Evolutionary conservation across 2,888 invertebrate species (phyloP).

Genomic region (Chrysomela aeneicollis): DNA sequence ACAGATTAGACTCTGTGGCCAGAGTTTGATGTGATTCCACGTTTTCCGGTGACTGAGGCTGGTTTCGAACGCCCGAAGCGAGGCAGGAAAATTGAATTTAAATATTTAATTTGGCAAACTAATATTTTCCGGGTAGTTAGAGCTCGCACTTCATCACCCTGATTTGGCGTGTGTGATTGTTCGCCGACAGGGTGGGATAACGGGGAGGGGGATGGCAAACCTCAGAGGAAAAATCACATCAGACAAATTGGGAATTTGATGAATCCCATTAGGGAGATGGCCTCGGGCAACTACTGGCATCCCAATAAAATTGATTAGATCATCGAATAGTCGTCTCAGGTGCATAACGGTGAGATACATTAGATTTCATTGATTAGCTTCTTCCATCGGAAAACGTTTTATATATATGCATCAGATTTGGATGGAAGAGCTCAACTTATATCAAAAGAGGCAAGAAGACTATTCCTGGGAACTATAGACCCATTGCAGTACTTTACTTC

Average conservation of each 20-base stretch:
- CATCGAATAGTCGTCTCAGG: background rate
- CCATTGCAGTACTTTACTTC: too few relatives aligned
- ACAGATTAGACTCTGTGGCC: too few relatives aligned
- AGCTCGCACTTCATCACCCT: slow-evolving; percentile 17
- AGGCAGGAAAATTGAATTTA: slow-evolving; percentile 15
- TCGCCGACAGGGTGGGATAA: slow-evolving; percentile 3
- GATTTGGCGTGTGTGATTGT: slow-evolving; percentile 13
- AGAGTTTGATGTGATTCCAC: slow-evolving; percentile 7
- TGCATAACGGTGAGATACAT: too few relatives aligned
- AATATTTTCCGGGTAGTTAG: slow-evolving; percentile 15
- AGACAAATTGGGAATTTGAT: background rate
- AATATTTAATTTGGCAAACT: slow-evolving; percentile 19
- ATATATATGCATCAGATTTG: too few relatives aligned
- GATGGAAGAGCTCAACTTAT: too few relatives aligned
- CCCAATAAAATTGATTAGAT: background rate
- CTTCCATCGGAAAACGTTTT: too few relatives aligned
- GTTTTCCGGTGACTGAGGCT: background rate
- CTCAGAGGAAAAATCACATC: background rate
- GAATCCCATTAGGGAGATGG: background rate
- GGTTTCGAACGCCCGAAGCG: background rate
- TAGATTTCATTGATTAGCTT: too few relatives aligned
- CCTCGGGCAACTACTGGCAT: background rate
- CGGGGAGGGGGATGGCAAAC: background rate
- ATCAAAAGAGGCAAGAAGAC: too few relatives aligned
- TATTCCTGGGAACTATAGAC: too few relatives aligned